Percentiles rank a stretch among this genome's conserved stretches.
These are phyloP conservation scores for Paralichthys olivaceus DNA, from an alignment of 2,113 vertebrate genomes.

Conservation along the genomic window DNA sequence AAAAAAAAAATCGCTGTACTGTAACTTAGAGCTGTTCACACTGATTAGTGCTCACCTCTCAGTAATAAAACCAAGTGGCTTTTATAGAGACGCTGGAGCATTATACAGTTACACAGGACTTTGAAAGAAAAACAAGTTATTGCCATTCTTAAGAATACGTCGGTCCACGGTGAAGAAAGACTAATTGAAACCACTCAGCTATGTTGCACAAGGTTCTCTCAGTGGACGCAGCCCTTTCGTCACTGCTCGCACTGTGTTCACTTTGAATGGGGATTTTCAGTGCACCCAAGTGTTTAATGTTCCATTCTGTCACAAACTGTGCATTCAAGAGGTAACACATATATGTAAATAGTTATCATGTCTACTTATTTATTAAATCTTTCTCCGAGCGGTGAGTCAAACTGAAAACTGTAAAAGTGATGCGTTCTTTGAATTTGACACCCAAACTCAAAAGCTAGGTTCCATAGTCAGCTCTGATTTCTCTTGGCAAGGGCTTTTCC, in stretches of 20 bases:
- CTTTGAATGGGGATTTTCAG: neutral
- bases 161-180: neutral
- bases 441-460: neutral
- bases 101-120: conserved; percentile 32
- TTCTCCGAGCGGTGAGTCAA: neutral
- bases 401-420: neutral
- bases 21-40: neutral
- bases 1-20: neutral
- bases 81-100: conserved; percentile 32
- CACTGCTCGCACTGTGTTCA: neutral
- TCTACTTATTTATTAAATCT: too few relatives aligned
- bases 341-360: too few relatives aligned
- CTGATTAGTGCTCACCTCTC: conserved; percentile 6
- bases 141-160: conserved; percentile 9
- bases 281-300: neutral
- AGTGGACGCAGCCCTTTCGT: conserved; percentile 5
- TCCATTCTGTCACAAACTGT: neutral
- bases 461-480: neutral
- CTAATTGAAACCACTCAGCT: conserved; percentile 43
- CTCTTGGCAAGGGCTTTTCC: neutral
- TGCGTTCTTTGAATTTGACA: neutral
- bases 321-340: neutral
- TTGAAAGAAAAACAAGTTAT: conserved; percentile 38
- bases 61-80: conserved; percentile 1
- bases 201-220: conserved; percentile 12